Evolutionary conservation across 2,113 vertebrate species (phyloP).

Genomic region (Epinephelus moara): DNA sequence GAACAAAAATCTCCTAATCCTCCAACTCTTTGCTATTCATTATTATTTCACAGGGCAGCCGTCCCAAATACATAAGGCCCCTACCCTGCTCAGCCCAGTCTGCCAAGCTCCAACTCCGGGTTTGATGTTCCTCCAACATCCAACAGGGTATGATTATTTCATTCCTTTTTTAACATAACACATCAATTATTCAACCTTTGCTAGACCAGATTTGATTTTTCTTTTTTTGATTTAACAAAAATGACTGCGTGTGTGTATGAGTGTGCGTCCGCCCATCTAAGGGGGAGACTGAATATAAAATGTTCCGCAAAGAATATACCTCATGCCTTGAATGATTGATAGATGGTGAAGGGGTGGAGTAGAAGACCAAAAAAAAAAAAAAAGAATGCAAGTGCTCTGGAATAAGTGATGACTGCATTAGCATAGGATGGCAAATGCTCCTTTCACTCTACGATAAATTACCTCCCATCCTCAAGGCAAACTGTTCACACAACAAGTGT

Average conservation of each 20-base stretch:
- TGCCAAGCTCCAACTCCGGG: constrained; percentile 69
- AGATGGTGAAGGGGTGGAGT: constrained; percentile 52
- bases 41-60: constrained; percentile 74
- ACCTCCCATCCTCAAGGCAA: constrained; percentile 52
- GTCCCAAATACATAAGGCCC: constrained; percentile 71
- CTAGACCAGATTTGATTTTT: constrained; percentile 67
- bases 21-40: constrained; percentile 71
- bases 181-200: constrained; percentile 80
- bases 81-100: constrained; percentile 63
- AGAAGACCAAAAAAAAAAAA: constrained; percentile 38
- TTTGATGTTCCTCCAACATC: constrained; percentile 81
- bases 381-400: constrained; percentile 47
- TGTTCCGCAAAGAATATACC: constrained; percentile 63
- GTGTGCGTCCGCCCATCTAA: constrained; percentile 48
- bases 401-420: constrained; percentile 72
- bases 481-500: constrained; percentile 55
- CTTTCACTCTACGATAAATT: constrained; percentile 66
- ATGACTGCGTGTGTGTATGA: constrained; percentile 34
- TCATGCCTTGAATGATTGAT: constrained; percentile 59
- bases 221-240: constrained; percentile 62
- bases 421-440: constrained; percentile 61
- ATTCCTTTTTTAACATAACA: constrained; percentile 79
- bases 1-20: constrained; percentile 77
- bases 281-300: constrained; percentile 60
- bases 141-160: constrained; percentile 80